Evolutionary conservation across 2,797 vertebrate species (phyloP).

Genomic region (Eulemur albifrons): DNA sequence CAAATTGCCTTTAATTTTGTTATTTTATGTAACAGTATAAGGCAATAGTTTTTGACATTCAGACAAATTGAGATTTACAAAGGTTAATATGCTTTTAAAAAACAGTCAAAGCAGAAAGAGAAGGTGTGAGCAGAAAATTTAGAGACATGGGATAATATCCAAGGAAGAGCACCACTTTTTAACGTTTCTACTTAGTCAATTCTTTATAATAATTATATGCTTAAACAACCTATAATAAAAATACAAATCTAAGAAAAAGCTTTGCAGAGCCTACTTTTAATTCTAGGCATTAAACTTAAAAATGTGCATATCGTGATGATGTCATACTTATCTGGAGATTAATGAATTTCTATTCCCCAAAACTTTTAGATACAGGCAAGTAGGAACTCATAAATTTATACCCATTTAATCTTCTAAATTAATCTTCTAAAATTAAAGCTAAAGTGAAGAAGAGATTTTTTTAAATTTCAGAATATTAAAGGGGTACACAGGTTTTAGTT

Average conservation of each 20-base stretch:
- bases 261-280: conserved; percentile 21
- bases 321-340: conserved; percentile 39
- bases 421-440: background rate
- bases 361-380: background rate
- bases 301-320: background rate
- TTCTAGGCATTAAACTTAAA: conserved; percentile 43
- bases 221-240: conserved; percentile 34
- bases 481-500: no score
- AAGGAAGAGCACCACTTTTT: background rate
- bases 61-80: conserved; percentile 53
- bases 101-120: conserved; percentile 1
- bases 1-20: conserved; percentile 66
- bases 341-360: conserved; percentile 33
- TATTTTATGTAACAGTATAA: conserved; percentile 56
- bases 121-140: background rate
- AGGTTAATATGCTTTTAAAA: conserved; percentile 44
- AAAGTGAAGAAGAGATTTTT: background rate
- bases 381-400: conserved; percentile 44
- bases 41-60: conserved; percentile 35
- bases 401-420: background rate
- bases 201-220: background rate
- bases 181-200: background rate
- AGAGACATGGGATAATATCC: background rate
- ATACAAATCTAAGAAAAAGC: background rate
- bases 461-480: no score